phyloP scores from a whole-genome alignment of 2,797 vertebrate genomes.

The Oreonectes daqikongensis region DNA sequence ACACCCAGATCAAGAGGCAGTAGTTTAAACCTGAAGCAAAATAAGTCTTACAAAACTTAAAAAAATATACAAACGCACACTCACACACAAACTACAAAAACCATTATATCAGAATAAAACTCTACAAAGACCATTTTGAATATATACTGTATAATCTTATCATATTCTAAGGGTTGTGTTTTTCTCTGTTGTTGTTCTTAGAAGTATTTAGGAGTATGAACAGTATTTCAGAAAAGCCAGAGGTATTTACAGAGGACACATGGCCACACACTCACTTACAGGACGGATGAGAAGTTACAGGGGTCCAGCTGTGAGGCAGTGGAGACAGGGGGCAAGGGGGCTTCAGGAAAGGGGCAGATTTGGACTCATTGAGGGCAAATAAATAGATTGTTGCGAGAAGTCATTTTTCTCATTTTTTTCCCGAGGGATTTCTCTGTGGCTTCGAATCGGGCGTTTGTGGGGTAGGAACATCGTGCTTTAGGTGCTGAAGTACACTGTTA shows the following conservation, averaged over 20 bases:
- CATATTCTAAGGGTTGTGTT: constrained; percentile 76
- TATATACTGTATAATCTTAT: constrained; percentile 64
- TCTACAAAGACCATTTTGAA: constrained; percentile 82
- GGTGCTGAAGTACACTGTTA: constrained; percentile 84
- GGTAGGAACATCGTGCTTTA: constrained; percentile 78
- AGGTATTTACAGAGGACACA: constrained; percentile 78
- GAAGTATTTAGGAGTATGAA: constrained; percentile 70
- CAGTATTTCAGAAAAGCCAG: constrained; percentile 77
- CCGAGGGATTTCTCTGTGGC: constrained; percentile 71
- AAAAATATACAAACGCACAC: constrained; percentile 71
- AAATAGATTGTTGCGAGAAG: constrained; percentile 63
- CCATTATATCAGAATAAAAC: constrained; percentile 82
- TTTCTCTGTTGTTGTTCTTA: constrained; percentile 69
- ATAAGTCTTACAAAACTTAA: constrained; percentile 81
- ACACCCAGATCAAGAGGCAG: constrained; percentile 80
- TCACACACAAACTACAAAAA: constrained; percentile 80
- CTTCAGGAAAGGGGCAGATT: constrained; percentile 59
- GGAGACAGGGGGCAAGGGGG: constrained; percentile 61
- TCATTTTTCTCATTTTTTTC: constrained; percentile 70
- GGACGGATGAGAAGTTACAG: constrained; percentile 70
- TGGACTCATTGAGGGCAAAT: constrained; percentile 67
- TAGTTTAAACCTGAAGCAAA: constrained; percentile 81
- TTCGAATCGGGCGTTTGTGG: constrained; percentile 69
- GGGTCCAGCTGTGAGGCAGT: constrained; percentile 74
- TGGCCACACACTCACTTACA: constrained; percentile 78